Evolutionary conservation across 2,888 invertebrate species (phyloP).

Genomic region (Hyposoter didymator): DNA sequence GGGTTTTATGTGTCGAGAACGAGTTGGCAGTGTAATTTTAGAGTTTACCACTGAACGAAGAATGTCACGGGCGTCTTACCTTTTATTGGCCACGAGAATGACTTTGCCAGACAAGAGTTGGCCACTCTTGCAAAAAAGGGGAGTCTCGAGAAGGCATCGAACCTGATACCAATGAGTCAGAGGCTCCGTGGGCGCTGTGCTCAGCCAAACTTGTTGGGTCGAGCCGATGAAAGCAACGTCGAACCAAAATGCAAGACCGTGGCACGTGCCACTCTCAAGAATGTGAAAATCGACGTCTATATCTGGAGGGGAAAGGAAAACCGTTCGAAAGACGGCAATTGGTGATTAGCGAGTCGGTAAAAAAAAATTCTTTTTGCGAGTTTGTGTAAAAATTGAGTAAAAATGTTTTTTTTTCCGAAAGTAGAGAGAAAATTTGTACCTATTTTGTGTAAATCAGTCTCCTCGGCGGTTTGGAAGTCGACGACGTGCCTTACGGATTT

Average conservation of each 20-base stretch:
- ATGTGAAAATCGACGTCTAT: constrained; percentile 97
- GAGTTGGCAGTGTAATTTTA: neutral
- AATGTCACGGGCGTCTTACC: constrained; percentile 84
- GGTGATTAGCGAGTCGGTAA: neutral
- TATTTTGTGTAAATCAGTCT: constrained; percentile 97
- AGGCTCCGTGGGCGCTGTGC: constrained; percentile 98
- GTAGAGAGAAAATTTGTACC: constrained; percentile 78
- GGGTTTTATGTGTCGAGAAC: neutral
- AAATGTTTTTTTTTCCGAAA: neutral
- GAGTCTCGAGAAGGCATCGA: constrained; percentile 96
- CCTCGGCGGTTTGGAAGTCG: constrained; percentile 96
- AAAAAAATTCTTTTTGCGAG: neutral
- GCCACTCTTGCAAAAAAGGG: constrained; percentile 97
- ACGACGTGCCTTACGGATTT: constrained; percentile 96
- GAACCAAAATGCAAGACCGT: constrained; percentile 99
- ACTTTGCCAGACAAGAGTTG: constrained; percentile 95
- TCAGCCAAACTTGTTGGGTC: constrained; percentile 96
- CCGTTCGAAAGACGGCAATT: constrained; percentile 28
- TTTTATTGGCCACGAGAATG: constrained; percentile 95
- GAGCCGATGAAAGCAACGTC: constrained; percentile 98
- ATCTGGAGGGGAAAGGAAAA: constrained; percentile 84
- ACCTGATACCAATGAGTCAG: constrained; percentile 99
- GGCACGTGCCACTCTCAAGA: constrained; percentile 96
- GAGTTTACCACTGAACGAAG: neutral
- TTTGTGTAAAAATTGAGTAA: neutral